phyloP scores from a whole-genome alignment of 2,797 vertebrate species.

The Schizopygopsis pylzovi region DNA sequence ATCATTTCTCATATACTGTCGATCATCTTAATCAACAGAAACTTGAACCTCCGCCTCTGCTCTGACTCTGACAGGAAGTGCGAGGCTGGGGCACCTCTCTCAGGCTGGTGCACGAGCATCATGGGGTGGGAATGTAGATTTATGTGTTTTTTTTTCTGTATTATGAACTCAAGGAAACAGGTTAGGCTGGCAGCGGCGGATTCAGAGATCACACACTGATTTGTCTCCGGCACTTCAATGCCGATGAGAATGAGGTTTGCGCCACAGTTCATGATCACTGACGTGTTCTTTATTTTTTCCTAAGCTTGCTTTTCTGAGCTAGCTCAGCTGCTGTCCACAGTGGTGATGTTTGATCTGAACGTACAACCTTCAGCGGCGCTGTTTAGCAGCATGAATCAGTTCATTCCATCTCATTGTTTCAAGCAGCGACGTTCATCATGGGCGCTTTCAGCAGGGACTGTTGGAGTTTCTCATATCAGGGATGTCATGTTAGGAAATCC shows the following conservation, averaged over 20 bases:
- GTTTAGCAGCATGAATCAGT: background rate
- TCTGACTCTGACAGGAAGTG: constrained; percentile 40
- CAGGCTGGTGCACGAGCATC: constrained; percentile 63
- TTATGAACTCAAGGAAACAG: constrained; percentile 23
- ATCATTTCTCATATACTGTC: constrained; percentile 8
- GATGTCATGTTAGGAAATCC: constrained; percentile 50
- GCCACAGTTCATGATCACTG: background rate
- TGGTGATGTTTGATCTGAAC: constrained; percentile 11
- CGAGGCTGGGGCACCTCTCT: constrained; percentile 60
- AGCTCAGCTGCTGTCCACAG: constrained; percentile 35
- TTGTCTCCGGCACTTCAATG: background rate
- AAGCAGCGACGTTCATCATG: background rate
- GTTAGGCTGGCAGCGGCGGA: constrained; percentile 28
- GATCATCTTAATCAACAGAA: constrained; percentile 42
- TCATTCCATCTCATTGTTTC: background rate
- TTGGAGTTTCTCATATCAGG: constrained; percentile 58
- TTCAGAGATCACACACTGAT: background rate
- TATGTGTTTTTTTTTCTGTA: constrained; percentile 11
- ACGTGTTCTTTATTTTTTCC: constrained; percentile 9
- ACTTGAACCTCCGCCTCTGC: constrained; percentile 68
- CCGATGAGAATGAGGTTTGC: background rate
- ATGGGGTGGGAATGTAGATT: constrained; percentile 36
- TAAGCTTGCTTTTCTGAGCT: constrained; percentile 37
- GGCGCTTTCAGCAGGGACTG: background rate
- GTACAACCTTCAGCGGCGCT: too few relatives aligned